A percentile compares a stretch with the other conserved stretches of the same genome.
Conservation (phyloP, 2,113 vertebrate species). For the Notothenia coriiceps region DNA sequence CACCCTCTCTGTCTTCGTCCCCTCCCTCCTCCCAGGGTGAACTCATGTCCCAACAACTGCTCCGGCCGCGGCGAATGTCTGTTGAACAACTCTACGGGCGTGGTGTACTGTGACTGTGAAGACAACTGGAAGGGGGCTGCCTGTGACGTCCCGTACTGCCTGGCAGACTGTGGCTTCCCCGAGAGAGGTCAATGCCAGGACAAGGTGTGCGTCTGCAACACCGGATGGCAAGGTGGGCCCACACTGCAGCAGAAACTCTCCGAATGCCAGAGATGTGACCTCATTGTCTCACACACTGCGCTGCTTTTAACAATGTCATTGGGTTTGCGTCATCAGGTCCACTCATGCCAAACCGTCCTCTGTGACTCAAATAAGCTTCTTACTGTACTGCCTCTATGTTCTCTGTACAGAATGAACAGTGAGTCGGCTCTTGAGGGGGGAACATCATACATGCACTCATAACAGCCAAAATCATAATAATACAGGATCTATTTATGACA, state of each 20-base stretch:
- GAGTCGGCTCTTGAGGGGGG: background rate
- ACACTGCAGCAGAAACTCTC: background rate
- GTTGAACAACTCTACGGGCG: constrained; percentile 70
- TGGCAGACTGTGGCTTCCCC: constrained; percentile 85
- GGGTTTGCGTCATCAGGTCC: background rate
- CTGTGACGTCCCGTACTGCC: constrained; percentile 91
- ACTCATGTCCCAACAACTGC: constrained; percentile 95
- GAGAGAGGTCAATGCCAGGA: constrained; percentile 85
- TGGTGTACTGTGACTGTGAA: constrained; percentile 88
- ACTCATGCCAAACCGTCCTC: background rate
- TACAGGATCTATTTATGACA: background rate
- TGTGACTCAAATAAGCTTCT: background rate
- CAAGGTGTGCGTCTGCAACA: constrained; percentile 85
- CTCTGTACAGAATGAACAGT: background rate
- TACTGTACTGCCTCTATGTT: too few relatives aligned
- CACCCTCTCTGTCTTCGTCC: background rate
- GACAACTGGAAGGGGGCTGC: constrained; percentile 92
- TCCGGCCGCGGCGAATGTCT: constrained; percentile 90
- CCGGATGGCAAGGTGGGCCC: constrained; percentile 93
- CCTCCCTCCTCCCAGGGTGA: constrained; percentile 82
- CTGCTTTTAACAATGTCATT: constrained; percentile 5
- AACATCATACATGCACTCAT: constrained; percentile 1
- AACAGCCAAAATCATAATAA: background rate
- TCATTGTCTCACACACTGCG: background rate
- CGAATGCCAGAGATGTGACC: background rate